Base-by-base conservation (phyloP, 2,797 vertebrate genomes). In the Myiotriccus ornatus region DNA sequence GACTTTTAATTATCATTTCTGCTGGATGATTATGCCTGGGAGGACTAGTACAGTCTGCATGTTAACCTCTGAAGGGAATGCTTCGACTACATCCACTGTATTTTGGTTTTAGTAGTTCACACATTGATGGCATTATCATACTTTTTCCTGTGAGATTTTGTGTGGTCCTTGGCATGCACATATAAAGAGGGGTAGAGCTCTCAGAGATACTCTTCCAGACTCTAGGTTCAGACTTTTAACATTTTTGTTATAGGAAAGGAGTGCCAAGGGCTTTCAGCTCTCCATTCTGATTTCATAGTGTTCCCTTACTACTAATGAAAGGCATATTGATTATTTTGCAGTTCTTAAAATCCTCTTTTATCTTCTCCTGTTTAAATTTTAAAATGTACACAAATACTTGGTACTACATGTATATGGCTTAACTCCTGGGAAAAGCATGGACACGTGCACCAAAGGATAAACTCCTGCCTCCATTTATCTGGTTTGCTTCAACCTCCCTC, bases 1-100 rank as follows among this genome's bases (percentile, higher is more conserved):
- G 65, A 64, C 63, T 93, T 71, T 90, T 94, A 95, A 83, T 91
- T 21, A 49, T 56, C 10, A 80, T 64, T 86, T 96, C 87, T 75
- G 28, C 46, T 43, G 60, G 79, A 44, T 43, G 86, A 84, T 90
- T 96, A 46, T 75, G 78, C 43, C 60, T 90, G 8, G 25, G 52
- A 91, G 53, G 80, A 52, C 28, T 71, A 68, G 67, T 77, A 56
- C 14, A 24, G 67, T 47, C 67, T 46, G 46, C 21, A 69, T 4
- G 4, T 75, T 90, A 89, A 85, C 27, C 27, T 96, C 87, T 87
- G 70, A 87, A 88, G 94, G 53, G 20, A 91, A 64, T 25, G 39
- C 8, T 83, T 68, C 3, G 2, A 15, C 81, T 80, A 41, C 23
- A 71, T 84, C 41, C 27, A 9, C 62, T 65, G 8, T 43, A 34